These are phyloP conservation scores for Macrobrachium nipponense DNA, from an alignment of 1,140 invertebrate genomes.

Conservation along the genomic window DNA sequence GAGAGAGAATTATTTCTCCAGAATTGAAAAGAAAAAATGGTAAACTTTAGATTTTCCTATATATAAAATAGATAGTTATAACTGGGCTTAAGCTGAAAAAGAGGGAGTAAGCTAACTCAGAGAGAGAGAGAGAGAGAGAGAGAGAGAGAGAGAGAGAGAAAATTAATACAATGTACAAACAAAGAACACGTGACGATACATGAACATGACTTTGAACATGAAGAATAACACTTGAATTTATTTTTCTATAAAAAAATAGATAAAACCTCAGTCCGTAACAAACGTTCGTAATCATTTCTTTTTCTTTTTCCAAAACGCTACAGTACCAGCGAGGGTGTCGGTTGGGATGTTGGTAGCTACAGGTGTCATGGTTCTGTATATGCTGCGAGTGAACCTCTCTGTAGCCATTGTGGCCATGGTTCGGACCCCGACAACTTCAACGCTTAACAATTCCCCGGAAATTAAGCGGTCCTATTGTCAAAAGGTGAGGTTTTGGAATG, in stretches of 20 bases:
- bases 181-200: neutral
- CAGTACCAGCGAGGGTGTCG: conserved; percentile 26
- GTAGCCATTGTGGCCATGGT: conserved; percentile 43
- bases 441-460: neutral
- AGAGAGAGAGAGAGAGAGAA: conserved; percentile 21
- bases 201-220: neutral
- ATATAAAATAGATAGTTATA: too few species aligned
- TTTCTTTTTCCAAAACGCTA: neutral
- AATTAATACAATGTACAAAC: neutral
- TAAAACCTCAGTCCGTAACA: neutral
- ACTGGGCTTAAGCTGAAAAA: too few species aligned
- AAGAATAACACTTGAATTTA: neutral
- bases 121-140: conserved; percentile 24
- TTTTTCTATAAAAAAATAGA: neutral
- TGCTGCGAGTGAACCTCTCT: conserved; percentile 34
- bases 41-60: too few species aligned
- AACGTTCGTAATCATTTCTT: too few species aligned
- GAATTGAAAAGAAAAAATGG: too few species aligned
- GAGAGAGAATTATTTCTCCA: neutral
- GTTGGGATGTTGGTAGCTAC: conserved; percentile 18
- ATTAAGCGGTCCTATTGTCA: neutral
- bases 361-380: conserved; percentile 29
- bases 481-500: neutral
- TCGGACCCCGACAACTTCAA: neutral
- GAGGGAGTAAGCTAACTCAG: neutral